Base-by-base conservation (phyloP, 2,888 invertebrate species). In the Sturmia bella region DNA sequence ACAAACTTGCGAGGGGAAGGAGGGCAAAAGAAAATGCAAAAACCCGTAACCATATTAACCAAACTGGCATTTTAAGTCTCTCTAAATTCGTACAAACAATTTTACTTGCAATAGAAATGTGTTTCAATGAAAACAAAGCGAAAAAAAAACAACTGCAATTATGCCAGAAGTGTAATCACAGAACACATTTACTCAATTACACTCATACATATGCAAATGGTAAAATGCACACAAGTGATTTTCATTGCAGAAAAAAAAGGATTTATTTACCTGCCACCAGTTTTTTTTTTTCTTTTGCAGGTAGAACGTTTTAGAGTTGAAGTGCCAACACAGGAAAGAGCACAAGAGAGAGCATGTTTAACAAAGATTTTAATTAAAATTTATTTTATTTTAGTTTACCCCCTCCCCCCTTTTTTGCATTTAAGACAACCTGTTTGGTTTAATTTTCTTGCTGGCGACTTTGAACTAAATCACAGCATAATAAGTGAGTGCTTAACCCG, bases 311-410 rank as follows among this genome's bases (percentile, higher is more conserved):
- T 27, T 27, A 27, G 7, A n/a, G 32, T 7, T 32, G n/a, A 27
- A 27, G 21, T 12, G 3, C 12, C 1, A 9, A 15, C 9, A 48
- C 3, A 48, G 9, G n/a, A 43, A 48, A 32, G 19, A 19, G 12
- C 5, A 32, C 32, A 32, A 3, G 9, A 6, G 1, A 50, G 32
- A 13, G 37, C 4, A 13, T 39, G 17, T 17, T 54, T 43, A 12
- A 54, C 45, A 54, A 11, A 59, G 27, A 45, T 2, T 50, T 75
- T 52, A 68, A 76, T 68, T 68, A 52, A 68, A 57, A 75, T 59
- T n/a, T 50, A 52, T 24, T 59, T 61, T 50, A 24, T 24, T 21
- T 13, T 15, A n/a, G n/a, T n/a, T 27, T 5, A 21, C 27, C 27
- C 27, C 27, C 27, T 27, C 27, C 3, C 3, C 27, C 27, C 27